phyloP scores from a whole-genome alignment of 2,797 vertebrate genomes.

The Myotis findleyi region DNA sequence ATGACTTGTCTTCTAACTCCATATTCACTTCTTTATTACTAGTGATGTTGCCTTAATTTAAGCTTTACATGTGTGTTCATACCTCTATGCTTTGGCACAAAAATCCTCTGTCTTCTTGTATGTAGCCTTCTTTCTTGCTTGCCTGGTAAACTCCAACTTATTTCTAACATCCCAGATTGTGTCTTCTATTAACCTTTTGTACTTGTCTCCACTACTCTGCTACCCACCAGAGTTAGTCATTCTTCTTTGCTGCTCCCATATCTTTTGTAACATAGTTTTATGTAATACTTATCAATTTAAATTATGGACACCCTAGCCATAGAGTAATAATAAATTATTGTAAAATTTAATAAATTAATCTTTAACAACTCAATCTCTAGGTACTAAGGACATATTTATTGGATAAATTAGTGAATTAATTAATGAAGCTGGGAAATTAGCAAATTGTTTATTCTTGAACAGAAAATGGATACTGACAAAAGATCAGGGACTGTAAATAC shows the following conservation, averaged over 20 bases:
- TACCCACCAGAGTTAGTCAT: background rate
- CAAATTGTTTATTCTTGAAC: background rate
- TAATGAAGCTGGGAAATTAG: background rate
- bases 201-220: background rate
- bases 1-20: background rate
- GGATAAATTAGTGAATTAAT: background rate
- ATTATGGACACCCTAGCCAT: background rate
- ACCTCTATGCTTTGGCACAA: background rate
- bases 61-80: background rate
- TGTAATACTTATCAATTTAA: background rate
- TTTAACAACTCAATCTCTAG: background rate
- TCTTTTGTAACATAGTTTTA: background rate
- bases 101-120: background rate
- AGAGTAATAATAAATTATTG: background rate
- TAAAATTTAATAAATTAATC: constrained; percentile 11
- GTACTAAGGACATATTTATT: background rate
- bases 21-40: background rate
- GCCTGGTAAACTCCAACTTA: background rate
- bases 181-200: background rate
- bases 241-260: background rate
- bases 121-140: background rate
- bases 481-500: background rate
- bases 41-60: background rate
- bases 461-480: background rate
- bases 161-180: background rate